Evolutionary conservation across 2,888 invertebrate genomes (phyloP).

Genomic region (Aplocera efformata): DNA sequence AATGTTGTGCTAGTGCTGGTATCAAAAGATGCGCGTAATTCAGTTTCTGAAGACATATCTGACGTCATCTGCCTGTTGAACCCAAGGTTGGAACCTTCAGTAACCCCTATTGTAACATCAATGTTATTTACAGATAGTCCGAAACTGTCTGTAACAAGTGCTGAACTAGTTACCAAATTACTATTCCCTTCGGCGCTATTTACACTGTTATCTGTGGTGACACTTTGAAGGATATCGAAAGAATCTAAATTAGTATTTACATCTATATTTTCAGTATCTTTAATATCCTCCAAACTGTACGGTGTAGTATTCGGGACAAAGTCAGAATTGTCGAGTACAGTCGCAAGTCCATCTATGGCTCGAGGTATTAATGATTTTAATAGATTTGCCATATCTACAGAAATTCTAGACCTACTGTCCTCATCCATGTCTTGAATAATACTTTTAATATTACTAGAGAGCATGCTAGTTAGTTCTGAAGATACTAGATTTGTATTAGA

Average conservation of each 20-base stretch:
- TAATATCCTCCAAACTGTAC: constrained; percentile 74
- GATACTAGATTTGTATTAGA: constrained; percentile 72
- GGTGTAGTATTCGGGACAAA: constrained; percentile 64
- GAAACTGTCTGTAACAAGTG: constrained; percentile 34
- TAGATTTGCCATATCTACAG: constrained; percentile 74
- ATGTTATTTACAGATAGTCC: constrained; percentile 57
- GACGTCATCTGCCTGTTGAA: constrained; percentile 45
- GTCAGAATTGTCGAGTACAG: constrained; percentile 56
- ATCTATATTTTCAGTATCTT: constrained; percentile 65
- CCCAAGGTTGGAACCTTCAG: constrained; percentile 39
- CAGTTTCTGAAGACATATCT: constrained; percentile 16
- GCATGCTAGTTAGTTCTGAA: constrained; percentile 78
- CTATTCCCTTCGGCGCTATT: constrained; percentile 50
- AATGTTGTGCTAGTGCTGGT: constrained; percentile 23
- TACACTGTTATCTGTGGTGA: constrained; percentile 50
- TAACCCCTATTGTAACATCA: constrained; percentile 33
- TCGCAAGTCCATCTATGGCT: constrained; percentile 61
- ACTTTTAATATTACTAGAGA: constrained; percentile 69
- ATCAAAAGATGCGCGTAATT: constrained; percentile 21
- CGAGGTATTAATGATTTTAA: constrained; percentile 75
- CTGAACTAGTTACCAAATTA: constrained; percentile 30
- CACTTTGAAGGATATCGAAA: constrained; percentile 59
- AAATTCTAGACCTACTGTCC: constrained; percentile 67
- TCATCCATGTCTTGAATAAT: constrained; percentile 71
- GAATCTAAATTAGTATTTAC: constrained; percentile 38